Conservation (phyloP, 2,888 invertebrate genomes). For the Mythimna pallens region DNA sequence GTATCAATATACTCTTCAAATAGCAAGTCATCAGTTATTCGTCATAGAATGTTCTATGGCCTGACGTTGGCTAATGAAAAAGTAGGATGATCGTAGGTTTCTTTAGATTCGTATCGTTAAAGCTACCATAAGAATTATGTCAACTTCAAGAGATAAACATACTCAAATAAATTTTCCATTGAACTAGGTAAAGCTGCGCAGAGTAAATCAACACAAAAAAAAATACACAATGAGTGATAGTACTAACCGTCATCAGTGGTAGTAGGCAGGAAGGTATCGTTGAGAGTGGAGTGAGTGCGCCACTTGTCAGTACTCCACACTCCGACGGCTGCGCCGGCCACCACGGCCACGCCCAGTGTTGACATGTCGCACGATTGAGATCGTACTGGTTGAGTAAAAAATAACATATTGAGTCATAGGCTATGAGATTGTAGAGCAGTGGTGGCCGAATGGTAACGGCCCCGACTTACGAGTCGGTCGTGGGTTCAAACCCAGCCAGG, state of each 20-base stretch:
- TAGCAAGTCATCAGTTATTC: background rate
- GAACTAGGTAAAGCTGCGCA: too few relatives aligned
- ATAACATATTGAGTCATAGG: background rate
- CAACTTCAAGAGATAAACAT: too few relatives aligned
- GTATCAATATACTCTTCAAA: too few relatives aligned
- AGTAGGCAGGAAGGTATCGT: constrained; percentile 95
- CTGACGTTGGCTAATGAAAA: background rate
- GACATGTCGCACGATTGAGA: constrained; percentile 97
- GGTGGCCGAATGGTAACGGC: too few relatives aligned
- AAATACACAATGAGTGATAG: too few relatives aligned
- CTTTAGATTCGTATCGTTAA: background rate
- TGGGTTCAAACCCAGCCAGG: too few relatives aligned
- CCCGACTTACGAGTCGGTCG: too few relatives aligned
- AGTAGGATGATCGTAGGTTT: background rate
- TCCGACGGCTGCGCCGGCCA: constrained; percentile 95
- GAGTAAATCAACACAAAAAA: too few relatives aligned
- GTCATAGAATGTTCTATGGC: background rate
- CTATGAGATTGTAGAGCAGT: too few relatives aligned
- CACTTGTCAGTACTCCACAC: constrained; percentile 81
- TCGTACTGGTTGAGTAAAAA: constrained; percentile 89
- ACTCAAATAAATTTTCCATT: too few relatives aligned
- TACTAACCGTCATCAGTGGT: constrained; percentile 93
- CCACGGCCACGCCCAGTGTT: constrained; percentile 98
- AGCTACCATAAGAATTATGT: too few relatives aligned
- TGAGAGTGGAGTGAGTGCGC: constrained; percentile 87